Evolutionary conservation across 2,113 vertebrate species (phyloP), one percentile per base, ranked within the genome.

Genomic region (Sarotherodon lohbergeri): DNA sequence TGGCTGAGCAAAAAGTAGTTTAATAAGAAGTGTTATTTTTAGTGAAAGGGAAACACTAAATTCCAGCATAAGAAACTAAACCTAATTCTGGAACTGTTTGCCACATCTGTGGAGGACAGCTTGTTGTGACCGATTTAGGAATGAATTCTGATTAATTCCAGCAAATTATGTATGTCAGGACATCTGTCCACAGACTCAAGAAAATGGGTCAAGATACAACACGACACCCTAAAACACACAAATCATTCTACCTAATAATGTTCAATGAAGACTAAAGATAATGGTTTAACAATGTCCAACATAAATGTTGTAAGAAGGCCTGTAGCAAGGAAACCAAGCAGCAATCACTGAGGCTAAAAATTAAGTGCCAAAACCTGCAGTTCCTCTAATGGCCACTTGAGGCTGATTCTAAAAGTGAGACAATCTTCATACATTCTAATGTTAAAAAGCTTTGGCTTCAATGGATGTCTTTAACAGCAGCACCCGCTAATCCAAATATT

Each of bases 381-480:
- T 32, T n/a, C 46, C 16, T n/a, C 71, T 8, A 50, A 78, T 4
- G 71, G 46, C 71, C 46, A 78, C 29, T 8, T 32, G 46, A 78
- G 10, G 46, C 43, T 50, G 71, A 7, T 50, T 32, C 41, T 78
- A 78, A 50, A 78, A 50, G 71, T 50, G 2, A 78, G 71, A 19
- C 24, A 19, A 50, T 78, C 46, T 11, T 48, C 71, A 76, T 50
- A 50, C 4, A 48, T 5, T 71, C 36, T 48, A 48, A 48, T 29
- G 24, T 48, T 76, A 76, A 76, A 76, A 29, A 11, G 43, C 5
- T 48, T 73, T 48, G 41, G 3, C 68, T 29, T 48, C 24, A 29
- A 0, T 48, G 22, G 71, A 19, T 1, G 29, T 29, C 71, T 29
- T 76, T 29, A 76, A 41, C 0, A 76, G 4, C 9, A 46, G 14